A percentile compares a stretch with the other conserved stretches of the same genome.
Conservation (phyloP, 2,888 invertebrate genomes). For the Eurytoma adleriae region DNA sequence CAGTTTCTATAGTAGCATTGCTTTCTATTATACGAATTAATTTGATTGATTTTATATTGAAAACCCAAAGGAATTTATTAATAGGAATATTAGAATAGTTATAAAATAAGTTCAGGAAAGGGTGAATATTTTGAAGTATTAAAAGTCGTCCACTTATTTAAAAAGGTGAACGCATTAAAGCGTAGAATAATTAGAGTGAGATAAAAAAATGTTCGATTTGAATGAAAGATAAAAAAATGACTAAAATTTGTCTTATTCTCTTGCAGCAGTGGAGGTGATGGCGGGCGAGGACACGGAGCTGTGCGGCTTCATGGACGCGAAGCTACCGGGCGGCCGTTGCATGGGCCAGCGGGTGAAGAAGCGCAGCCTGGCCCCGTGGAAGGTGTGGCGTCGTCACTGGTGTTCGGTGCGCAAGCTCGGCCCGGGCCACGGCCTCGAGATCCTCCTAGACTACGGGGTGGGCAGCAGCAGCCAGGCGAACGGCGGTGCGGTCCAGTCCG, state of each 20-base stretch:
- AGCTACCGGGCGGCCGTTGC: conserved; percentile 66
- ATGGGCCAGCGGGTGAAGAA: conserved; percentile 69
- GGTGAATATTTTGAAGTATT: no score
- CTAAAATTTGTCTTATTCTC: not conserved
- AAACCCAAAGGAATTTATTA: no score
- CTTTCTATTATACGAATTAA: no score
- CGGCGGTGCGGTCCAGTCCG: conserved; percentile 23
- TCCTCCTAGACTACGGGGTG: conserved; percentile 66
- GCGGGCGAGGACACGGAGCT: conserved; percentile 64
- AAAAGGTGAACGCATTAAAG: no score
- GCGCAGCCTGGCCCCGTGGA: conserved; percentile 68
- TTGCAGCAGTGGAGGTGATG: conserved; percentile 42
- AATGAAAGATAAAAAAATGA: not conserved
- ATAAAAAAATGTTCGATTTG: no score
- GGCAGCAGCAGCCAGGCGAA: conserved; percentile 6
- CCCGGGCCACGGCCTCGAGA: conserved; percentile 64
- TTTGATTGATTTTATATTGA: no score
- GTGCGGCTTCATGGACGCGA: conserved; percentile 71
- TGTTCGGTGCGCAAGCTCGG: conserved; percentile 68
- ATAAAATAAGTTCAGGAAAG: no score
- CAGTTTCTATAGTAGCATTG: no score
- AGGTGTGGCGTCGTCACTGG: conserved; percentile 72
- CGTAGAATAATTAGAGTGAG: no score
- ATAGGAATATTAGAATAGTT: no score
- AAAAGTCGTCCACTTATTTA: no score